These are phyloP conservation scores for Meandrina meandrites DNA, from an alignment of 92 coral and sea anemone species.

Conservation along the genomic window DNA sequence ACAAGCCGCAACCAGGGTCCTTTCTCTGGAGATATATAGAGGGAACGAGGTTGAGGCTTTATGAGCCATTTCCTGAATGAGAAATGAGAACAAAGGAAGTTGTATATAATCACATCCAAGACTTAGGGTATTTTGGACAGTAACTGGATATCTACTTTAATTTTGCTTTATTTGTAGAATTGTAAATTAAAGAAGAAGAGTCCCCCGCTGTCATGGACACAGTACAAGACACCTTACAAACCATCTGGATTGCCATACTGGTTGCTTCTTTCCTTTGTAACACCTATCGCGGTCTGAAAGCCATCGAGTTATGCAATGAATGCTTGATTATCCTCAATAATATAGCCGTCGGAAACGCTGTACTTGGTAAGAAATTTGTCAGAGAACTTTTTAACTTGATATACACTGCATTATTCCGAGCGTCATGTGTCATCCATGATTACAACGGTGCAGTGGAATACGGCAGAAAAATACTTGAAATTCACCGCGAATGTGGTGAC, in stretches of 20 bases:
- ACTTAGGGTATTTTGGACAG: too few relatives aligned
- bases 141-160: too few relatives aligned
- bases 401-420: background rate
- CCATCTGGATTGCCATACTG: background rate
- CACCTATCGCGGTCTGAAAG: background rate
- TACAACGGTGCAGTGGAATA: background rate
- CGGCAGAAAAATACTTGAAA: background rate
- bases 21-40: too few relatives aligned
- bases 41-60: too few relatives aligned
- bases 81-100: too few relatives aligned
- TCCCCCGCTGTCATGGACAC: background rate
- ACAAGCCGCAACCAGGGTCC: too few relatives aligned
- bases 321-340: slow-evolving; percentile 3
- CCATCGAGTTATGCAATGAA: background rate
- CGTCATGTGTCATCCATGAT: background rate
- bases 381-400: background rate
- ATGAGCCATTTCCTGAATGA: too few relatives aligned
- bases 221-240: background rate
- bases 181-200: too few relatives aligned
- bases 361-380: background rate
- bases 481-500: background rate
- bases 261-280: background rate
- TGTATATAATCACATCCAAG: too few relatives aligned
- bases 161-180: too few relatives aligned
- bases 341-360: background rate